Base-by-base conservation (phyloP, 2,797 vertebrate species). In the Tenualosa ilisha region DNA sequence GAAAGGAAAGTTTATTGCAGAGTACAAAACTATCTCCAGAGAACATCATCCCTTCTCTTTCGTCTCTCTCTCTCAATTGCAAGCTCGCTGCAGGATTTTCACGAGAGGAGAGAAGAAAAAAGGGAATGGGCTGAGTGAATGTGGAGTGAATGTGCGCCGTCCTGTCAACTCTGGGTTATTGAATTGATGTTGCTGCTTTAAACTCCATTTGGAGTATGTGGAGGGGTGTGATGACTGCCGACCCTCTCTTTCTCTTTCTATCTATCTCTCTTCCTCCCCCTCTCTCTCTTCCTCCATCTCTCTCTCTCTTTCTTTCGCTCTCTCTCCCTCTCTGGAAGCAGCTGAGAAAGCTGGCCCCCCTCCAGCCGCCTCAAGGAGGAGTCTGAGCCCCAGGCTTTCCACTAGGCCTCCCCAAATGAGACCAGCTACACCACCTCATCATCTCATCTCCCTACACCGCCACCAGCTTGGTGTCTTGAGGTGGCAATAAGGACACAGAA, bases 141-240 rank as follows among this genome's bases (percentile, higher is more conserved):
- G 91, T 85, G 88, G 79, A 89, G 90, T 89, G n/a, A n/a, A 87
- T 88, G n/a, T 89, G 90, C 88, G 8, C 87, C 81, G 87, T 89
- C 89, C 91, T 86, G 90, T 93, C 90, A 92, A 91, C 81, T 88
- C 68, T 43, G 82, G 89, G 87, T 91, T 91, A 90, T 88, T 92
- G 90, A 93, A 93, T 91, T 92, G 90, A 93, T 92, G 92, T 90
- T 86, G 87, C 86, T 91, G 82, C 88, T 91, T 91, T 89, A 92
- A 90, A 92, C 90, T 90, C 90, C 86, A 87, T 83, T 85, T 82
- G 83, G 89, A 84, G 89, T 85, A 75, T 79, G 83, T 84, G 82
- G 75, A 84, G 26, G 63, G 86, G 85, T 89, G 88, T 91, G 86
- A 89, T 79, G 26, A 31, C 50, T 84, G 65, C 22, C 85, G 84